phyloP scores from a whole-genome alignment of 1,140 invertebrate genomes.

The Anthonomus grandis region DNA sequence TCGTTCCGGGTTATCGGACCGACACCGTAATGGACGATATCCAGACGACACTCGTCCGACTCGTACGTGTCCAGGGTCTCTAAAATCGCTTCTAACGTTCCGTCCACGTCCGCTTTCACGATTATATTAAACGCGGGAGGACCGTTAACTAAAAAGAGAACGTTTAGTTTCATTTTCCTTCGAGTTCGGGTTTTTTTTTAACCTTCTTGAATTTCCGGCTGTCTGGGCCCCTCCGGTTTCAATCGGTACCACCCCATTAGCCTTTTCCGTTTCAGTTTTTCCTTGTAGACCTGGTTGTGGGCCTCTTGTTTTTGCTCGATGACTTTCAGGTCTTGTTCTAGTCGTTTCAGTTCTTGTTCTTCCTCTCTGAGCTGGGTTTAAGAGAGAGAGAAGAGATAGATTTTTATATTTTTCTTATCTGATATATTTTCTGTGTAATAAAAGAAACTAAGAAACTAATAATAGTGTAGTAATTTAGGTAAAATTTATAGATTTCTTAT shows the following conservation, averaged over 20 bases:
- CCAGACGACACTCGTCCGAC: constrained; percentile 70
- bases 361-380: constrained; percentile 59
- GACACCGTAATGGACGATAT: constrained; percentile 87
- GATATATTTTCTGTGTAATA: too few relatives aligned
- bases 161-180: too few relatives aligned
- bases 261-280: constrained; percentile 60
- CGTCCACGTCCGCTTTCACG: constrained; percentile 77
- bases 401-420: too few relatives aligned
- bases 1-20: constrained; percentile 81
- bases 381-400: too few relatives aligned
- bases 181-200: constrained; percentile 1
- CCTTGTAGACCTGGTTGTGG: constrained; percentile 68
- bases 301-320: constrained; percentile 67
- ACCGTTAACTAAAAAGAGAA: constrained; percentile 42
- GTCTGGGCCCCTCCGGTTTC: constrained; percentile 51
- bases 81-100: constrained; percentile 91
- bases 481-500: too few relatives aligned
- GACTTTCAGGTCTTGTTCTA: constrained; percentile 57
- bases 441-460: constrained; percentile 8
- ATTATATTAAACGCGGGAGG: constrained; percentile 57
- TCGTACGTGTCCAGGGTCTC: constrained; percentile 88
- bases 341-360: constrained; percentile 59
- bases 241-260: constrained; percentile 56
- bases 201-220: constrained; percentile 58
- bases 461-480: background rate